Evolutionary conservation across 2,797 vertebrate genomes (phyloP).

Genomic region (Myripristis jacobus): DNA sequence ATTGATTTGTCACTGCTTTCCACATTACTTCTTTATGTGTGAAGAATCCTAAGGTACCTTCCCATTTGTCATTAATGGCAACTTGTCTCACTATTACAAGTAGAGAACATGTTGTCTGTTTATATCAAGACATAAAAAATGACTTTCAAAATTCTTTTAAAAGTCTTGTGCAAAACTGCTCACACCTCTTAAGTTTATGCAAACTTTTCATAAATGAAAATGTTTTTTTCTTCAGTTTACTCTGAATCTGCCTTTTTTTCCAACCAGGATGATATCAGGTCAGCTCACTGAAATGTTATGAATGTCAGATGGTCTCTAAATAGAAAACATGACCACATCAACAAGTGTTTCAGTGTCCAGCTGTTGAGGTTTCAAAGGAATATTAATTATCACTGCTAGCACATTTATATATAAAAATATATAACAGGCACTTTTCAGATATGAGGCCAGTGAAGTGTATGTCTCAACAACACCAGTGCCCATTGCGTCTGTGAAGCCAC

Average conservation of each 20-base stretch:
- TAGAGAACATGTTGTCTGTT: no score
- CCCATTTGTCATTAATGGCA: no score
- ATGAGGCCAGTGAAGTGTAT: slow-evolving; percentile 26
- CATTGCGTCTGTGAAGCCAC: slow-evolving; percentile 46
- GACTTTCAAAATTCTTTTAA: no score
- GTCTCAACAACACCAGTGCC: slow-evolving; percentile 49
- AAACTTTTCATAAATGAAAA: no score
- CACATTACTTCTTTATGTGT: background rate
- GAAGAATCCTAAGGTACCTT: background rate
- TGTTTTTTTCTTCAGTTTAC: background rate
- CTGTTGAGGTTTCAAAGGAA: slow-evolving; percentile 5
- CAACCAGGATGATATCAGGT: background rate
- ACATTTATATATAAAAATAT: slow-evolving; percentile 16
- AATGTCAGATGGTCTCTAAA: background rate
- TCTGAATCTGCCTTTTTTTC: background rate
- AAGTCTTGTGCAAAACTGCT: background rate
- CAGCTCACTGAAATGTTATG: background rate
- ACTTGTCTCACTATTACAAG: no score
- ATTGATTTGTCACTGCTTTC: background rate
- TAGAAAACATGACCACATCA: background rate
- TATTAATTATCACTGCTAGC: background rate
- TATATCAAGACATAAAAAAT: no score
- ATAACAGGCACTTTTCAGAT: slow-evolving; percentile 26
- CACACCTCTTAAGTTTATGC: background rate
- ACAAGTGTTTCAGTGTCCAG: background rate